Evolutionary conservation across 2,797 vertebrate genomes (phyloP).

Genomic region (Mionectes olivaceus): DNA sequence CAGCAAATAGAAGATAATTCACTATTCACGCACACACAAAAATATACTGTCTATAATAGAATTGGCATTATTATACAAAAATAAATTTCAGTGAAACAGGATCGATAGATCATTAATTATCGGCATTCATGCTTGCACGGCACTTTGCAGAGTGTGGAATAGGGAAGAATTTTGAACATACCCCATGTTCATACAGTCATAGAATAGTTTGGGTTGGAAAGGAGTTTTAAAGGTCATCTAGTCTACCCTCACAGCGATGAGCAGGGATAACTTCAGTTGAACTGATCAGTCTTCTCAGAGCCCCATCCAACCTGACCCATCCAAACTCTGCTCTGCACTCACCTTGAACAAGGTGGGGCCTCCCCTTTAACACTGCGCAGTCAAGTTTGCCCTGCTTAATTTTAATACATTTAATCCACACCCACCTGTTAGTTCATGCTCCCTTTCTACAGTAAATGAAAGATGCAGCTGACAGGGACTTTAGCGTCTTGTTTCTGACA

Average conservation of each 20-base stretch:
- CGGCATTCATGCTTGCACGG: not conserved
- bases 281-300: not conserved
- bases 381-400: not conserved
- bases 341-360: no score
- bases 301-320: not conserved
- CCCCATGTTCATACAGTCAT: not conserved
- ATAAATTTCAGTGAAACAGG: not conserved
- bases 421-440: not conserved
- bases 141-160: not conserved
- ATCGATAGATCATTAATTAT: not conserved
- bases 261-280: not conserved
- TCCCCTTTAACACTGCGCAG: no score
- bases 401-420: not conserved
- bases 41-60: not conserved
- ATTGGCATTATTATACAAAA: not conserved
- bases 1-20: not conserved
- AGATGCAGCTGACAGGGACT: not conserved
- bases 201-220: not conserved
- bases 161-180: not conserved
- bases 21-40: not conserved
- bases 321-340: no score
- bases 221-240: not conserved
- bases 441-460: not conserved
- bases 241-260: not conserved
- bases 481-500: not conserved